A percentile compares a stretch with the other conserved stretches of the same genome.
Conservation (phyloP, 1,140 invertebrate species). For the Drosophila trapezifrons region DNA sequence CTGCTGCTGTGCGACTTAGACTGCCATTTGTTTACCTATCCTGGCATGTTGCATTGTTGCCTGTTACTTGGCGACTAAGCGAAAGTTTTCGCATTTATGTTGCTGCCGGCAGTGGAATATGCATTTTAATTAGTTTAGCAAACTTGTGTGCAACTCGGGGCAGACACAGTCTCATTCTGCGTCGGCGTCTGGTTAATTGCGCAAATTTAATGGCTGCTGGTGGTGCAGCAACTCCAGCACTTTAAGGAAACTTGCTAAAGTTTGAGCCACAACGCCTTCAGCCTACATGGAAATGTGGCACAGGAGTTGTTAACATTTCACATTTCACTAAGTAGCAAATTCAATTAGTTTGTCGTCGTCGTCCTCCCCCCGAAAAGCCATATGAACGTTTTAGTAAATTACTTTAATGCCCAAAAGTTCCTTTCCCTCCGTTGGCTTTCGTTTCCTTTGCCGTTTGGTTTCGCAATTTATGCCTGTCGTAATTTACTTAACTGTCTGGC, state of each 20-base stretch:
- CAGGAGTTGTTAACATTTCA: slow-evolving; percentile 81
- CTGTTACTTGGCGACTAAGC: slow-evolving; percentile 59
- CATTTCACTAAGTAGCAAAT: slow-evolving; percentile 77
- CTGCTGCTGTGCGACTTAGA: slow-evolving; percentile 31
- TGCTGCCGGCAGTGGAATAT: slow-evolving; percentile 64
- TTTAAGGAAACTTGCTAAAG: slow-evolving; percentile 54
- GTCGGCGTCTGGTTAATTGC: slow-evolving; percentile 75
- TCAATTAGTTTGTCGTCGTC: slow-evolving; percentile 68
- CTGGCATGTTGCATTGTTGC: slow-evolving; percentile 61
- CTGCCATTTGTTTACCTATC: slow-evolving; percentile 69
- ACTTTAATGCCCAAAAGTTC: slow-evolving; percentile 69
- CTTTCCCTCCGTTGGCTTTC: slow-evolving; percentile 5
- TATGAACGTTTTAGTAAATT: slow-evolving; percentile 67
- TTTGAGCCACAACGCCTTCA: slow-evolving; percentile 24
- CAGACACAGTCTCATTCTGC: slow-evolving; percentile 34
- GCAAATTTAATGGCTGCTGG: slow-evolving; percentile 67
- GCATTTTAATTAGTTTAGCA: slow-evolving; percentile 81
- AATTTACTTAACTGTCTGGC: slow-evolving; percentile 73
- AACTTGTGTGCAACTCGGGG: slow-evolving; percentile 59
- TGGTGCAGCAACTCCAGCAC: slow-evolving; percentile 52
- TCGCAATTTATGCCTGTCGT: slow-evolving; percentile 61
- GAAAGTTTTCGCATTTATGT: slow-evolving; percentile 80
- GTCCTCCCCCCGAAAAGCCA: background rate
- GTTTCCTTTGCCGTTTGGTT: slow-evolving; percentile 31
- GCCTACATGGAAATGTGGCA: slow-evolving; percentile 51